Percentiles rank a stretch among this genome's conserved stretches.
Evolutionary conservation across 2,113 vertebrate species (phyloP).

Genomic region (Clupea harengus): DNA sequence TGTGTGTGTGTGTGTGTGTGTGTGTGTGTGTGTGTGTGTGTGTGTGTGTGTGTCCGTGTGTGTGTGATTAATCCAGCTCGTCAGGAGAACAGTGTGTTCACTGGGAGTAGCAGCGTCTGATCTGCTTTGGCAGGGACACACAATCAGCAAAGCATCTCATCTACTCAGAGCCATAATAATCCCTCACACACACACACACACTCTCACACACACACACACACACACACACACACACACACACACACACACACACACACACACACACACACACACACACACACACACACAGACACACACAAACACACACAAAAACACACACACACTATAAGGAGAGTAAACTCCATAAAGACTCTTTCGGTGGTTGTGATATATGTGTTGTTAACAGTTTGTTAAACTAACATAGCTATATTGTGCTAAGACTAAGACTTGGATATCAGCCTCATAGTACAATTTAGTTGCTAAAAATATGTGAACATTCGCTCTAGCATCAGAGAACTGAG

Average conservation of each 20-base stretch:
- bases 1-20: not conserved
- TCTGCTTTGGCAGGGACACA: conserved; percentile 27
- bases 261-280: no score
- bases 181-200: not conserved
- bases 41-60: not conserved
- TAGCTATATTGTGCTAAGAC: no score
- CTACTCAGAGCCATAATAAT: conserved; percentile 23
- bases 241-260: no score
- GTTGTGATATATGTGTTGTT: no score
- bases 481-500: not conserved
- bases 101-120: conserved; percentile 22
- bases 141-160: conserved; percentile 24
- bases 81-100: conserved; percentile 23
- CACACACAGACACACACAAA: no score
- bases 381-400: no score
- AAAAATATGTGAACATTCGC: no score
- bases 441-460: no score
- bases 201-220: not conserved
- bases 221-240: conserved; percentile 8
- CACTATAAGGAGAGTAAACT: no score
- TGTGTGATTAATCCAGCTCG: not conserved
- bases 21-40: not conserved
- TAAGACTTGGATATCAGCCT: no score
- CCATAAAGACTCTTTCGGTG: not conserved
- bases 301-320: no score